Evolutionary conservation across 2,888 invertebrate species (phyloP), one percentile per base, ranked within the genome.

Genomic region (Sarcophaga carnaria): DNA sequence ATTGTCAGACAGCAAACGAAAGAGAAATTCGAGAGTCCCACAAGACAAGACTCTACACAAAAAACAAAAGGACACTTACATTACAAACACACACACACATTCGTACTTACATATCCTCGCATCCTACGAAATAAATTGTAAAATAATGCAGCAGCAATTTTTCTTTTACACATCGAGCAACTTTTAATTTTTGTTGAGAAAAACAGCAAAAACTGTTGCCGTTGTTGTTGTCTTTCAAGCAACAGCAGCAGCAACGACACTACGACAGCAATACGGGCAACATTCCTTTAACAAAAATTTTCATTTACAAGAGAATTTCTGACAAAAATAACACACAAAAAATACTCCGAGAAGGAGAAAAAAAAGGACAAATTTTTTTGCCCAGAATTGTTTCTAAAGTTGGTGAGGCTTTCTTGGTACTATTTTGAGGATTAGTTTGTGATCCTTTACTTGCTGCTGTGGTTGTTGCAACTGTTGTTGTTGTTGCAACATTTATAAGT

Each of bases 131-230:
- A 54, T 66, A 45, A 69, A 77, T 76, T 79, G 75, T 83, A 25
- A 71, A 76, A 86, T 83, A 86, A 80, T 83, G 79, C 76, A 79
- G 66, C 14, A 76, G 83, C 60, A 67, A 66, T 82, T 64, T 70
- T 63, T 47, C 12, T 37, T 14, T 63, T 25, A 69, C 59, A 63
- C 20, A n/a, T 75, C 54, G 20, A 27, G 37, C 78, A 69, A 75
- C 70, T 76, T 82, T 82, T 47, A 64, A 64, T 77, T 10, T 59
- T 74, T 27, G 74, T 75, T 49, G n/a, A 60, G n/a, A 17, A 71
- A 54, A 79, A 54, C 3, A 49, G 3, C 14, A 27, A 11, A 49
- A 70, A 49, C 37, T 37, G 37, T 10, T 37, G 8, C 37, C 37
- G 10, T 37, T 37, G 37, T 37, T 37, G 37, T 37, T 37, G 37